phyloP scores from a whole-genome alignment of 2,797 vertebrate species.

The Myotis myotis region DNA sequence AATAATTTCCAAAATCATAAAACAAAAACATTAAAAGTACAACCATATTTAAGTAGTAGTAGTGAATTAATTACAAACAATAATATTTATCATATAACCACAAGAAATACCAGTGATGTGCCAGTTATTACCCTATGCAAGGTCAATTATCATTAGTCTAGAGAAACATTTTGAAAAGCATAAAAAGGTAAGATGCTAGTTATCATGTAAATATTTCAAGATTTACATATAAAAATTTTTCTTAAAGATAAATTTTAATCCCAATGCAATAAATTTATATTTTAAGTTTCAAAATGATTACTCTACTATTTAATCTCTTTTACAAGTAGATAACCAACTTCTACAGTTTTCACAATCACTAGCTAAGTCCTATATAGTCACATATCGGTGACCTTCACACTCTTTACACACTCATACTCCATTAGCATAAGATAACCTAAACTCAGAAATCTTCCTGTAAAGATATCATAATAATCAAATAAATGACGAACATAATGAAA shows the following conservation, averaged over 20 bases:
- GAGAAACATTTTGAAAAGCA: conserved; percentile 5
- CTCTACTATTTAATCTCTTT: not conserved
- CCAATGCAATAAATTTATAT: conserved; percentile 12
- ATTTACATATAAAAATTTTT: conserved; percentile 23
- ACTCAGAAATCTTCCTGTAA: not conserved
- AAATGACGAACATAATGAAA: conserved; percentile 19
- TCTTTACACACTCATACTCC: not conserved
- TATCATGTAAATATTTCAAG: conserved; percentile 43
- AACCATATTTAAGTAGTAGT: not conserved
- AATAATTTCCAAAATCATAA: conserved; percentile 4
- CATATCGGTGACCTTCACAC: not conserved
- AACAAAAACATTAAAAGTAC: not conserved
- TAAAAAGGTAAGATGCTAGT: not conserved
- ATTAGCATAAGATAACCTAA: not conserved
- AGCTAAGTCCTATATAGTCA: not conserved
- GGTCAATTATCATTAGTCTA: not conserved
- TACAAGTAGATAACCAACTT: not conserved
- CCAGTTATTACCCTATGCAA: not conserved
- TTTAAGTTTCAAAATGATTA: conserved; percentile 48
- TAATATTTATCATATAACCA: conserved; percentile 30
- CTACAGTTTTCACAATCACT: not conserved
- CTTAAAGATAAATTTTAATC: conserved; percentile 31
- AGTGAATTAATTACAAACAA: not conserved
- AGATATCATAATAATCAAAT: conserved; percentile 15
- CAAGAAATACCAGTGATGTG: conserved; percentile 35